Base-by-base conservation (phyloP, 1,140 invertebrate genomes). In the Drosophila rufa region DNA sequence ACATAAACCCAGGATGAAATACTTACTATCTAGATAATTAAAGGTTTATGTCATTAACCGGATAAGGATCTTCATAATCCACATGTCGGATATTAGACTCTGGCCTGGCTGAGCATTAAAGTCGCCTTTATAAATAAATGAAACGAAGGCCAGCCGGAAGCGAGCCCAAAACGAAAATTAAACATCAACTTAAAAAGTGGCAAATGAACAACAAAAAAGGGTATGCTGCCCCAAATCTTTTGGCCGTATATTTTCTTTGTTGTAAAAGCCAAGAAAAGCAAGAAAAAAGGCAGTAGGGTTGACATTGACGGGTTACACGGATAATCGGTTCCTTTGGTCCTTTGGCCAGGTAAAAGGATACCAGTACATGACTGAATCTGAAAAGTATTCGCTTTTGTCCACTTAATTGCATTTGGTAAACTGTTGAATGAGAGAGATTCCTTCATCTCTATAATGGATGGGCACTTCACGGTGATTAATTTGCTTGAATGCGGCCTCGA, bases 151-250 rank as follows among this genome's bases (percentile, higher is more conserved):
- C 14, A 45, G 48, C 67, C 67, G 67, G 67, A 70, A 69, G 66
- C 15, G 19, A 46, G 30, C 66, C 46, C 60, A 38, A 50, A 67
- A 67, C 62, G 47, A 68, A 70, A 68, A 68, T 70, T 68, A 70
- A 70, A 70, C 67, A 70, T 70, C 67, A 70, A 68, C 48, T 70
- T 68, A 69, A 70, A 69, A 70, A 55, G 67, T 68, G 67, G 67
- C 64, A 70, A 70, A 69, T 70, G 64, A 69, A 43, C 47, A 70
- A 42, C 38, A 9, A 56, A 67, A 66, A 68, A 17, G 67, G 67
- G 67, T 19, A 40, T 22, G 30, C 6, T 42, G 45, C 43, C 38
- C 46, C 40, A 38, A 50, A 33, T 48, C 65, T 45, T 33, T 65
- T 67, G 22, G 22, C 27, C 27, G 2, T 57, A 8, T 55, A 33